Base-by-base conservation (phyloP, 2,888 invertebrate species). In the Drosophila pseudotalamancana region DNA sequence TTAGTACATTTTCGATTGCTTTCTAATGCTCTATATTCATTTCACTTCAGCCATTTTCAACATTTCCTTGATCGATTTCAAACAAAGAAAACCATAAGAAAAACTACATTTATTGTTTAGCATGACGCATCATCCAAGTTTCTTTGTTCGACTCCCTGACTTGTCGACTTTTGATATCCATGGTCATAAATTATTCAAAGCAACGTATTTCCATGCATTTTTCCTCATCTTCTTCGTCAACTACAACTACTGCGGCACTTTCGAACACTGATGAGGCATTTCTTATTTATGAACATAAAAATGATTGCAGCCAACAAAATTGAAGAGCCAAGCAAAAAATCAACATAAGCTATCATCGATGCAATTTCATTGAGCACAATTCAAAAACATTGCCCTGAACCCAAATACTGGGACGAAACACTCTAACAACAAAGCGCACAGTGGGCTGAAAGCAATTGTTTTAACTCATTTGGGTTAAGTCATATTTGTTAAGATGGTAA, bases 281-380 rank as follows among this genome's bases (percentile, higher is more conserved):
- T 75, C 67, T 72, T 73, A 82, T 84, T 83, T 79, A 87, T 81
- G 87, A 77, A 57, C 66, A 53, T 67, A 54, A 73, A 77, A 76
- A 65, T 65, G 42, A 48, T 64, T 66, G 77, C 80, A 60, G 39
- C 56, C 8, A 53, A 43, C 45, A 46, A 70, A 74, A 71, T 34
- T 72, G 77, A 76, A 64, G 59, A 66, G 69, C 48, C 31, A 67
- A 82, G 63, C 68, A 49, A 40, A 77, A 72, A 81, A 87, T 87
- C 88, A 87, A 84, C 88, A 88, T 87, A 75, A 72, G 59, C 65
- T 76, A 84, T 88, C 88, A 88, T 88, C 67, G 79, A 69, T 79
- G 77, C 83, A 85, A 83, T 89, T 88, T 74, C 87, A 78, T 88
- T 83, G 88, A 83, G 88, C 21, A 61, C 87, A 74, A 85, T 87